These are phyloP conservation scores for Agriopis leucophaearia DNA, from an alignment of 2,888 invertebrate genomes.

Conservation along the genomic window DNA sequence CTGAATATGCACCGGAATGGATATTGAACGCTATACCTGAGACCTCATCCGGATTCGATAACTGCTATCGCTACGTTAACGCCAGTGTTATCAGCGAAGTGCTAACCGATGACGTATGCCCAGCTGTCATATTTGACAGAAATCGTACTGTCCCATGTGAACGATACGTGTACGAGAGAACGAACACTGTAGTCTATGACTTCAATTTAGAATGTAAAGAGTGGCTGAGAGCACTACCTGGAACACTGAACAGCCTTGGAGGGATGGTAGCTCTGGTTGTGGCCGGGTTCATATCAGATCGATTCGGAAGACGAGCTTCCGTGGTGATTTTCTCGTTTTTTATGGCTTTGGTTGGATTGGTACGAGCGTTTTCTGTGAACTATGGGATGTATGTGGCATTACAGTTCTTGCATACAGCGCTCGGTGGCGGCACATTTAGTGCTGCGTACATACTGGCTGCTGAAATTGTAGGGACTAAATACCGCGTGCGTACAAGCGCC, in stretches of 20 bases:
- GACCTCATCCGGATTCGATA: slow-evolving; percentile 67
- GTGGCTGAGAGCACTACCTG: slow-evolving; percentile 91
- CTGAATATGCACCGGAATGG: slow-evolving; percentile 71
- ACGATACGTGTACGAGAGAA: slow-evolving; percentile 69
- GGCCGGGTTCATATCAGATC: slow-evolving; percentile 90
- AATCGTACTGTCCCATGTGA: slow-evolving; percentile 65
- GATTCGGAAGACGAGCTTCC: slow-evolving; percentile 73
- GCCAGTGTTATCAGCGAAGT: slow-evolving; percentile 47
- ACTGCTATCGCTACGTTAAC: slow-evolving; percentile 68
- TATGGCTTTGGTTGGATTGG: slow-evolving; percentile 68
- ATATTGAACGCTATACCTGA: slow-evolving; percentile 69
- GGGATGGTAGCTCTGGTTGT: slow-evolving; percentile 89
- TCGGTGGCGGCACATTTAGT: slow-evolving; percentile 77
- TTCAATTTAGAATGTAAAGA: slow-evolving; percentile 80
- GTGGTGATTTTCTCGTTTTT: slow-evolving; percentile 77
- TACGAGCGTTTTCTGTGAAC: slow-evolving; percentile 77
- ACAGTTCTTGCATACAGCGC: slow-evolving; percentile 75
- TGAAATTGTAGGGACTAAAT: slow-evolving; percentile 91
- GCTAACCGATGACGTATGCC: slow-evolving; percentile 57
- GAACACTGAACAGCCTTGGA: slow-evolving; percentile 91
- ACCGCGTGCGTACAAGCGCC: slow-evolving; percentile 90
- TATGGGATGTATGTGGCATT: slow-evolving; percentile 75
- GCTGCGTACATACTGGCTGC: slow-evolving; percentile 87
- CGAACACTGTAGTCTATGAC: slow-evolving; percentile 75
- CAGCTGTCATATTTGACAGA: slow-evolving; percentile 66